Evolutionary conservation across 2,797 vertebrate species (phyloP).

Genomic region (Diplodus puntazzo): DNA sequence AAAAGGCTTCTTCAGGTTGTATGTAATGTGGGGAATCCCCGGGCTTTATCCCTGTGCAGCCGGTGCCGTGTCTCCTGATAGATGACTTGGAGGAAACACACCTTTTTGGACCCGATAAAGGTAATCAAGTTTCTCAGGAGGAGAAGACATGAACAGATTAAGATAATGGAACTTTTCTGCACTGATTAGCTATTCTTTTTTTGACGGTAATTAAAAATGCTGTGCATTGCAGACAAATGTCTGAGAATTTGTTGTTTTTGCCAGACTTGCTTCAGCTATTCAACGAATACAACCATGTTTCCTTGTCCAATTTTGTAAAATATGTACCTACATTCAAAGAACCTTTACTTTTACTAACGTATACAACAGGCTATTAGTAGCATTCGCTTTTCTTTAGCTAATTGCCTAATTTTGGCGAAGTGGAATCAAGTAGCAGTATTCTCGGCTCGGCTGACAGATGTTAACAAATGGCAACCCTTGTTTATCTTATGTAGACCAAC

Average conservation of each 20-base stretch:
- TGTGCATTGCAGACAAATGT: neutral
- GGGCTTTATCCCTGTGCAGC: conserved; percentile 29
- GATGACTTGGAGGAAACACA: conserved; percentile 46
- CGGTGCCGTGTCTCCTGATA: conserved; percentile 36
- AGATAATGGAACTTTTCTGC: neutral
- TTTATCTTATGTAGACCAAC: too few relatives aligned
- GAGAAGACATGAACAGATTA: neutral
- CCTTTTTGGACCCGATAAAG: conserved; percentile 42
- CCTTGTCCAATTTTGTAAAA: neutral
- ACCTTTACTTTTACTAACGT: neutral
- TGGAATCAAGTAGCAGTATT: too few relatives aligned
- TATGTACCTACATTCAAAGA: neutral
- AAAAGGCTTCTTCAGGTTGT: conserved; percentile 34
- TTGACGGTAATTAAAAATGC: neutral
- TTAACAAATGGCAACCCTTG: too few relatives aligned
- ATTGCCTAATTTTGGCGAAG: too few relatives aligned
- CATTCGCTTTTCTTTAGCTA: too few relatives aligned
- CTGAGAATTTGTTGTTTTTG: neutral
- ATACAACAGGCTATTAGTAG: too few relatives aligned
- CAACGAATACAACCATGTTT: neutral
- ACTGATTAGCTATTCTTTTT: neutral
- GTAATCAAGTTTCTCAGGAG: conserved; percentile 2
- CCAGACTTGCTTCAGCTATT: neutral
- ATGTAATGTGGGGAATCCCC: conserved; percentile 57
- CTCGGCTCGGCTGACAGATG: too few relatives aligned